phyloP scores from a whole-genome alignment of 1,140 invertebrate genomes.

The Gonioctena quinquepunctata region DNA sequence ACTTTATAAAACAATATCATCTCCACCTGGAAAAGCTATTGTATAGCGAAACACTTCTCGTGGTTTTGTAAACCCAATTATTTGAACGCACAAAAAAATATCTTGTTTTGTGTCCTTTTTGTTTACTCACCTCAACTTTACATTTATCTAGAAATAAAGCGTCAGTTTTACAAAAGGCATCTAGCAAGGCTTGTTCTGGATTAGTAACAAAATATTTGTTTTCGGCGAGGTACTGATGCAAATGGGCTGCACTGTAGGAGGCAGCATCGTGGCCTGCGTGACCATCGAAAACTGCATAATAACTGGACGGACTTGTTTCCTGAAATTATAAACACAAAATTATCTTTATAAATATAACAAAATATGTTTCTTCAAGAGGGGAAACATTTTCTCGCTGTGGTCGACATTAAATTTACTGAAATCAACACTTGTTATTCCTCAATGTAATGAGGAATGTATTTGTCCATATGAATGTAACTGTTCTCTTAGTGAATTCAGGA shows the following conservation, averaged over 20 bases:
- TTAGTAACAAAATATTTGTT: slow-evolving; percentile 71
- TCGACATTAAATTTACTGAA: too few relatives aligned
- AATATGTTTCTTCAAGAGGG: not conserved
- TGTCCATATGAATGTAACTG: too few relatives aligned
- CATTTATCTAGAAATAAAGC: slow-evolving; percentile 77
- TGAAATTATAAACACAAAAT: slow-evolving; percentile 45
- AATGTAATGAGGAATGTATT: too few relatives aligned
- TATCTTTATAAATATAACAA: not conserved
- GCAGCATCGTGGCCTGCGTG: slow-evolving; percentile 92
- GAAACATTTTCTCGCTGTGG: too few relatives aligned
- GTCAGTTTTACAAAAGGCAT: slow-evolving; percentile 86
- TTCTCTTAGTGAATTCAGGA: too few relatives aligned
- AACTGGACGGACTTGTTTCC: slow-evolving; percentile 68
- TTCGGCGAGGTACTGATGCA: slow-evolving; percentile 84
- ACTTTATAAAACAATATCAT: too few relatives aligned
- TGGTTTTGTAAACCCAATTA: too few relatives aligned
- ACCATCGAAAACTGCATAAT: slow-evolving; percentile 95
- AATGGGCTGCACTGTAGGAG: slow-evolving; percentile 81
- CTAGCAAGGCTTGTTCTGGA: slow-evolving; percentile 71
- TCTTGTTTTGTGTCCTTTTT: too few relatives aligned
- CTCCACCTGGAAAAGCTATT: too few relatives aligned
- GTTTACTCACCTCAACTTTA: slow-evolving; percentile 64
- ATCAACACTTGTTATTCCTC: too few relatives aligned
- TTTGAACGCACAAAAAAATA: too few relatives aligned
- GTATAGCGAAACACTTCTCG: too few relatives aligned